A percentile compares a stretch with the other conserved stretches of the same genome.
Conservation (phyloP, 2,888 invertebrate genomes). For the Drosophila niveifrons region DNA sequence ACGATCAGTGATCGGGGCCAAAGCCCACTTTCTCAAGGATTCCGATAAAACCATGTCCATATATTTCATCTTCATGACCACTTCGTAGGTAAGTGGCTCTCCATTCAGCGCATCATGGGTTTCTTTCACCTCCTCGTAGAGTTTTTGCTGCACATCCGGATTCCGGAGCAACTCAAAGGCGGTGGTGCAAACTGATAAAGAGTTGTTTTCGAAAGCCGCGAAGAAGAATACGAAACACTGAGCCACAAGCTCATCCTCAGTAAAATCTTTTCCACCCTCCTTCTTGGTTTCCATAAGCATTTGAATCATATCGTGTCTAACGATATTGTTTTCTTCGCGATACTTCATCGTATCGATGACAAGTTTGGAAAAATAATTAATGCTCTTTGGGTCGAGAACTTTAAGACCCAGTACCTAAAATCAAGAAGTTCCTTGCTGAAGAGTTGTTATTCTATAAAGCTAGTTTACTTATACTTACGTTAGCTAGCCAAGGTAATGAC, state of each 20-base stretch:
- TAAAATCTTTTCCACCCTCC: slow-evolving; percentile 56
- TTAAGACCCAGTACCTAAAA: slow-evolving; percentile 36
- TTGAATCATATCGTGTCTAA: slow-evolving; percentile 87
- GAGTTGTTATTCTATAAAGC: background rate
- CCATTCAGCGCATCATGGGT: slow-evolving; percentile 83
- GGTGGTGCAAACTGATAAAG: slow-evolving; percentile 85
- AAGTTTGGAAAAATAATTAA: slow-evolving; percentile 82
- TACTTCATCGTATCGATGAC: slow-evolving; percentile 84
- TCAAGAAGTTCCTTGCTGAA: background rate
- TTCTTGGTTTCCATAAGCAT: slow-evolving; percentile 86
- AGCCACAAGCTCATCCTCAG: slow-evolving; percentile 85
- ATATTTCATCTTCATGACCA: slow-evolving; percentile 87
- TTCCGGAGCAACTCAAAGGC: slow-evolving; percentile 87
- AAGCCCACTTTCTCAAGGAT: slow-evolving; percentile 86
- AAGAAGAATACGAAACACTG: slow-evolving; percentile 87
- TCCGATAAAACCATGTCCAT: slow-evolving; percentile 88
- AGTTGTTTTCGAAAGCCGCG: slow-evolving; percentile 86
- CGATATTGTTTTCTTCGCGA: slow-evolving; percentile 82
- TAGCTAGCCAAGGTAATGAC: slow-evolving; percentile 50
- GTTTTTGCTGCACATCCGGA: slow-evolving; percentile 86
- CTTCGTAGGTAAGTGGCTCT: slow-evolving; percentile 86
- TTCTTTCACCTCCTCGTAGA: slow-evolving; percentile 86
- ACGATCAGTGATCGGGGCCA: slow-evolving; percentile 85
- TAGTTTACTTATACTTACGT: slow-evolving; percentile 27
- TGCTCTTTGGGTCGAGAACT: slow-evolving; percentile 48